Percentiles rank a stretch among this genome's conserved stretches.
Conservation (phyloP, 2,797 vertebrate species). For the Manis crassicaudata region DNA sequence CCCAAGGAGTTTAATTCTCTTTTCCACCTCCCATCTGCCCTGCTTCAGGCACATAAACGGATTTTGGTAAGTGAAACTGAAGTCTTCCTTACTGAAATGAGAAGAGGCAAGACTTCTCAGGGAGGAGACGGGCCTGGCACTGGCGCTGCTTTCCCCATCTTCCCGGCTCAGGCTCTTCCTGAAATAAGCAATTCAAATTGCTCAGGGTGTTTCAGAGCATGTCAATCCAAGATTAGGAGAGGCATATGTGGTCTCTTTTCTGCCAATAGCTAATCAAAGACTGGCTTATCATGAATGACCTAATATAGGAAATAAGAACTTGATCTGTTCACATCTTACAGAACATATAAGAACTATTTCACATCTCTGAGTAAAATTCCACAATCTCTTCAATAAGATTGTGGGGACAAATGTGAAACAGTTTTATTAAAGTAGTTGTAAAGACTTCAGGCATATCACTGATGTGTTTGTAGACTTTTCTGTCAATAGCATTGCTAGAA, state of each 20-base stretch:
- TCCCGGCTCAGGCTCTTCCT: background rate
- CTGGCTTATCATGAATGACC: background rate
- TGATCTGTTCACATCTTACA: background rate
- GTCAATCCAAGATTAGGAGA: background rate
- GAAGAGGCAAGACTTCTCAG: background rate
- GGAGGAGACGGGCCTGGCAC: background rate
- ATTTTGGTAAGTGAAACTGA: background rate
- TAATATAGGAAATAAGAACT: background rate
- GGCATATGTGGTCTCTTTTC: background rate
- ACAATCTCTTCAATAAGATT: background rate
- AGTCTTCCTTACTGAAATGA: background rate
- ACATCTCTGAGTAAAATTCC: background rate
- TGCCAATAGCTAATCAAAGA: background rate
- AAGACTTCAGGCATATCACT: background rate
- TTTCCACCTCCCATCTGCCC: background rate
- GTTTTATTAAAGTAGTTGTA: background rate
- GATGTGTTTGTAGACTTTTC: background rate
- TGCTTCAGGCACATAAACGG: background rate
- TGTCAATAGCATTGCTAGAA: background rate
- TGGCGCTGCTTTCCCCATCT: background rate
- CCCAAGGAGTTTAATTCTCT: background rate
- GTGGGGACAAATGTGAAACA: background rate
- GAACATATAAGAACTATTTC: background rate
- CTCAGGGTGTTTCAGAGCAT: background rate
- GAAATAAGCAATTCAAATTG: background rate